phyloP scores from a whole-genome alignment of 2,113 vertebrate species.

The Phyllostomus discolor region DNA sequence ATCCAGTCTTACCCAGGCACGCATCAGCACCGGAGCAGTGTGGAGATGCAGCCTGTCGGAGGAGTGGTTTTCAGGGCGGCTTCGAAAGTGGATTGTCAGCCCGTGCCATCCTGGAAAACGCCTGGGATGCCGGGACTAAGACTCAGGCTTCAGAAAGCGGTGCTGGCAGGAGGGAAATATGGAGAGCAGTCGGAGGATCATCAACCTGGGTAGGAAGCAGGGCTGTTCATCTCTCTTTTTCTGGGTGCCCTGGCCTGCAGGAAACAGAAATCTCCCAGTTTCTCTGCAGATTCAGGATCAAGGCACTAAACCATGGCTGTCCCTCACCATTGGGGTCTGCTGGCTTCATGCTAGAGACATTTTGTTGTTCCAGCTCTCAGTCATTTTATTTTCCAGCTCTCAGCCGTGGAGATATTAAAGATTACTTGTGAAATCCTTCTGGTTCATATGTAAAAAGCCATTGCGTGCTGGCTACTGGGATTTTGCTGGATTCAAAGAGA shows the following conservation, averaged over 20 bases:
- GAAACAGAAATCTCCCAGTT: neutral
- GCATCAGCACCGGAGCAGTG: neutral
- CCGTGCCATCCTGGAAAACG: neutral
- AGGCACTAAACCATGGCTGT: neutral
- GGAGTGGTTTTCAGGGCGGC: neutral
- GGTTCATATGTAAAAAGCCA: constrained; percentile 15
- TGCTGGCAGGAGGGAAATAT: neutral
- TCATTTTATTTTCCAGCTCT: neutral
- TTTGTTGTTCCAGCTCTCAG: neutral
- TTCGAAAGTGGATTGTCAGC: neutral
- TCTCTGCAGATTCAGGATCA: neutral
- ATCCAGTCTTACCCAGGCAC: neutral
- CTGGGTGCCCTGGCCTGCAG: neutral
- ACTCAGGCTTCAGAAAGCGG: neutral
- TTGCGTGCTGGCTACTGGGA: neutral
- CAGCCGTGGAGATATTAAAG: neutral
- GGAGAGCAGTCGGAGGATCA: neutral
- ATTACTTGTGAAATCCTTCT: neutral
- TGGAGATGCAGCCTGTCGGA: neutral
- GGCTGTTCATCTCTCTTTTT: neutral
- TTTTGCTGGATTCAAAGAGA: neutral
- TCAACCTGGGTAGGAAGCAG: neutral
- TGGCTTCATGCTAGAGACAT: neutral
- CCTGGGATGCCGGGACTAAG: accelerated
- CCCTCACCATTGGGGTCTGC: neutral